Percentiles rank a stretch among this genome's conserved stretches.
These are phyloP conservation scores for Rotaria macrura DNA, from an alignment of 2,888 invertebrate species.

Conservation along the genomic window DNA sequence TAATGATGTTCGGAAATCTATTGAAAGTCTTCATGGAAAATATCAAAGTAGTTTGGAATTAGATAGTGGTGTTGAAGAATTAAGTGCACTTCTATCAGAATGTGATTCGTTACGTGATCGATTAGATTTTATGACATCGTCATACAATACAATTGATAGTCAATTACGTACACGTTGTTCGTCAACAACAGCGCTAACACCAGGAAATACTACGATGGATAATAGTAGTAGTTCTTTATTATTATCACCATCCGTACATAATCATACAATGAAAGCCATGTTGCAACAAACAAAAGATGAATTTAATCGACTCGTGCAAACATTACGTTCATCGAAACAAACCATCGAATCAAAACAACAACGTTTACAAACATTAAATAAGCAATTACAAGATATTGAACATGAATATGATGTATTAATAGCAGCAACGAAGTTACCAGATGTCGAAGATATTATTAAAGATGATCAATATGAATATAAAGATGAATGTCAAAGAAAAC, in stretches of 20 bases:
- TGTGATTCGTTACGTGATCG: conserved; percentile 13
- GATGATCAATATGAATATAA: conserved; percentile 4
- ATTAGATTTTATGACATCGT: not conserved
- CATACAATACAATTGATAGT: conserved; percentile 20
- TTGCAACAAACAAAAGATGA: conserved; percentile 18
- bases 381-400: not conserved
- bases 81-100: conserved; percentile 18
- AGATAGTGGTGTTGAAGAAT: not conserved
- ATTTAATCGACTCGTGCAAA: conserved; percentile 4
- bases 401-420: not conserved
- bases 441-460: not conserved
- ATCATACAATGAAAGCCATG: not conserved
- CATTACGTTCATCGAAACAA: not conserved
- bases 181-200: not conserved
- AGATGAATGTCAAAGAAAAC: not conserved
- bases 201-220: too few species aligned
- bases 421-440: not conserved
- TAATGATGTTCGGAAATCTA: conserved; percentile 7
- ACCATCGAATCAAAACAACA: conserved; percentile 6
- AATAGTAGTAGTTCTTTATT: not conserved
- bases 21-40: conserved; percentile 1
- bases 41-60: not conserved
- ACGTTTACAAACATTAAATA: not conserved
- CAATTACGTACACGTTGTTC: not conserved
- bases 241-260: not conserved